Base-by-base conservation (phyloP, 2,113 vertebrate species). In the Macheiramphus alcinus region DNA sequence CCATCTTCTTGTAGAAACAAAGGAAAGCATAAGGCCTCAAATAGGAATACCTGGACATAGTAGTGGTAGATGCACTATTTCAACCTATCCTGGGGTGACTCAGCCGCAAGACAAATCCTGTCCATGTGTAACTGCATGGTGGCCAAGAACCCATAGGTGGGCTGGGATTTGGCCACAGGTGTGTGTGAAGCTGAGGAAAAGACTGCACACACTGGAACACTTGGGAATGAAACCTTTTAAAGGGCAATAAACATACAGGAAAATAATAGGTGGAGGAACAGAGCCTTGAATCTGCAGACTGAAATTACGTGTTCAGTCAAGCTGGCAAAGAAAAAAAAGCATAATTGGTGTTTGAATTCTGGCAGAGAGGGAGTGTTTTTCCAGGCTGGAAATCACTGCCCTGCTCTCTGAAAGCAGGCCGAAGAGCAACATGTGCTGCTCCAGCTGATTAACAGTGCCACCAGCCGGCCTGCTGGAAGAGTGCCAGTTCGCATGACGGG, bases 371-470 rank as follows among this genome's bases (percentile, higher is more conserved):
- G 50, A 76, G 50, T 2, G 0, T 95, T 97, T 95, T 93, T 85
- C 94, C 91, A 85, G 67, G 29, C 62, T 85, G 63, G 58, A 94
- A 66, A 80, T 27, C 40, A 5, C 36, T 55, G 67, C 19, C 59
- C n/a, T 53, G 38, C 43, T 55, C 65, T 62, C 23, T 13, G 45
- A 47, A 43, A 74, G 8, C 50, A 67, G 52, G 50, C 25, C 0
- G 16, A 40, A 38, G 42, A 86, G 84, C 74, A 82, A 11, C 16
- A 4, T 34, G 86, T 16, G 50, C 70, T 65, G 82, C 59, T 94
- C 89, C 80, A 47, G 96, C 81, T 94, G 94, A 89, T 88, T 45
- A 95, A 97, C 86, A 96, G 84, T 94, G 96, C 97, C 97, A 90
- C 91, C 96, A 97, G 94, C 93, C 21, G 96, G 95, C 74, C 66